Conservation (phyloP, 2,113 vertebrate species). For the Formicarius rufipectus region DNA sequence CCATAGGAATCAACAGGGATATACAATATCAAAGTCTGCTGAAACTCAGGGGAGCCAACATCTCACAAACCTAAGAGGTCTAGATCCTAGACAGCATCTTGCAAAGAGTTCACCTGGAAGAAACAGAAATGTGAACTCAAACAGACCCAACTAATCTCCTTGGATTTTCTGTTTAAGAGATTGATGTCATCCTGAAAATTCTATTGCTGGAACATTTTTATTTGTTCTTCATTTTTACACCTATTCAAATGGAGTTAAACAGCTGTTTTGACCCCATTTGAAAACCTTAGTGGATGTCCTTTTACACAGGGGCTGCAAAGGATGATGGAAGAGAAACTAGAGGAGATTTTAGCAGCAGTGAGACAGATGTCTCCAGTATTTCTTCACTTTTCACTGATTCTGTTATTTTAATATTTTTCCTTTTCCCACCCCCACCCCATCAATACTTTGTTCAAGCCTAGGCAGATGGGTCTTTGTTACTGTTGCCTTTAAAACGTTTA, state of each 20-base stretch:
- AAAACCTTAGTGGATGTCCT: slow-evolving; percentile 3
- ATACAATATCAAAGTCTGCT: neutral
- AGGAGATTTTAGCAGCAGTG: slow-evolving; percentile 29
- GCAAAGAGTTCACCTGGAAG: neutral
- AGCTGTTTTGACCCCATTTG: neutral
- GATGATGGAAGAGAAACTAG: neutral
- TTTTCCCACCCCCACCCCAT: neutral
- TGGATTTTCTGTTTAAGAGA: neutral
- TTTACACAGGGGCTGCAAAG: neutral
- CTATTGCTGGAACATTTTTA: neutral
- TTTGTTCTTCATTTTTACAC: neutral
- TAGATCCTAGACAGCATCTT: neutral
- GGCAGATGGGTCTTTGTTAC: neutral
- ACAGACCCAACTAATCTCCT: neutral
- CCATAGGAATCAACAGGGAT: neutral
- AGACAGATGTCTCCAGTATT: slow-evolving; percentile 3
- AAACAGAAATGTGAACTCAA: neutral
- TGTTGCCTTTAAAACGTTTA: neutral
- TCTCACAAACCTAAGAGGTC: neutral
- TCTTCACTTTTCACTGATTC: neutral
- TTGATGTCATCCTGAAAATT: neutral
- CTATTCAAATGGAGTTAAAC: slow-evolving; percentile 10
- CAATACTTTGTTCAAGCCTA: neutral
- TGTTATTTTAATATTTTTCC: neutral
- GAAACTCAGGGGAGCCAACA: neutral